Conservation (phyloP, 2,113 vertebrate genomes). For the Cavia porcellus region DNA sequence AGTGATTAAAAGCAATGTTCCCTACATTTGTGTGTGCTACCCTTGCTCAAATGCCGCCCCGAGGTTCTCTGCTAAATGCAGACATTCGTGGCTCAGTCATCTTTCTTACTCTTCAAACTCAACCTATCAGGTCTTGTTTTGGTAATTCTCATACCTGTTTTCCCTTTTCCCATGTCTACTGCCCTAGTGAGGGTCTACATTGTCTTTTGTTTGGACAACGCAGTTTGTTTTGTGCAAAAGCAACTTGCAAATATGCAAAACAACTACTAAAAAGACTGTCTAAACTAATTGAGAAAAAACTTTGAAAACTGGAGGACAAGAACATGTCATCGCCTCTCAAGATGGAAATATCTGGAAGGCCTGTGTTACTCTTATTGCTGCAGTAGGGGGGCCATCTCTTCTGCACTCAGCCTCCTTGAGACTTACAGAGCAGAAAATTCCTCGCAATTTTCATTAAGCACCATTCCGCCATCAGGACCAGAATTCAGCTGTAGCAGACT, state of each 20-base stretch:
- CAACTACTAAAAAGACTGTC: background rate
- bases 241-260: background rate
- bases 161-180: background rate
- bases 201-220: background rate
- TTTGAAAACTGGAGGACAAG: conserved; percentile 55
- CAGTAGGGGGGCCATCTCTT: background rate
- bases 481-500: conserved; percentile 78
- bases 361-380: background rate
- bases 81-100: background rate
- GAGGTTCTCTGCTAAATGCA: background rate
- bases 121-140: background rate
- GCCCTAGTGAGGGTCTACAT: background rate
- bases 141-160: background rate
- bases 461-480: conserved; percentile 57
- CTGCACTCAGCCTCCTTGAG: background rate
- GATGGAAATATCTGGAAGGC: conserved; percentile 29
- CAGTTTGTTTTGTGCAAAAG: background rate
- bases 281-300: conserved; percentile 36
- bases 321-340: conserved; percentile 7
- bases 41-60: background rate
- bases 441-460: conserved; percentile 74
- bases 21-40: background rate
- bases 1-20: background rate
- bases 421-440: conserved; percentile 61
- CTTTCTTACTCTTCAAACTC: background rate